phyloP scores from a whole-genome alignment of 2,888 invertebrate species.

The Eudemis profundana region DNA sequence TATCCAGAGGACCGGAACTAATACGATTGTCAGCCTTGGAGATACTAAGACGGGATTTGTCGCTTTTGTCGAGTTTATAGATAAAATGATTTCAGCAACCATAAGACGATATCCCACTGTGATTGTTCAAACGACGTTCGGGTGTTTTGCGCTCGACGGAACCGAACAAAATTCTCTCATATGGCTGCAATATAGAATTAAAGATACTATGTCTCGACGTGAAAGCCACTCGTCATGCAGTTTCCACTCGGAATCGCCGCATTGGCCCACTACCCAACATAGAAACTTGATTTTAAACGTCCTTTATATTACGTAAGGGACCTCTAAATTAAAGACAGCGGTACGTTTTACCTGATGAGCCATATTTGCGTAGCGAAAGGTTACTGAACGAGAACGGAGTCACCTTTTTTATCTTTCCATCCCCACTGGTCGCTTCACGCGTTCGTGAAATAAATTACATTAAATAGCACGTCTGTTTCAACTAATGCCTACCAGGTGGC shows the following conservation, averaged over 20 bases:
- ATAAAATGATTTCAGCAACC: slow-evolving; percentile 19
- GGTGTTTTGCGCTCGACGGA: slow-evolving; percentile 5
- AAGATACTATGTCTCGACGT: background rate
- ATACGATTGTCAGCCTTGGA: slow-evolving; percentile 36
- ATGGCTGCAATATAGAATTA: background rate
- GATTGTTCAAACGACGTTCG: background rate
- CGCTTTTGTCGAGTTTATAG: slow-evolving; percentile 29
- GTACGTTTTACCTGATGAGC: slow-evolving; percentile 22
- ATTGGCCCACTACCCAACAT: slow-evolving; percentile 19
- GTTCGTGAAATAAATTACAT: slow-evolving; percentile 19
- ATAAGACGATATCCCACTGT: slow-evolving; percentile 3
- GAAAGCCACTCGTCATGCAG: slow-evolving; percentile 20
- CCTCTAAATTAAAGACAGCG: slow-evolving; percentile 15
- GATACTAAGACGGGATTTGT: slow-evolving; percentile 32
- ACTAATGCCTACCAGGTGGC: slow-evolving; percentile 5
- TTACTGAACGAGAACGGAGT: slow-evolving; percentile 6
- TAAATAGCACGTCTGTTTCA: slow-evolving; percentile 2
- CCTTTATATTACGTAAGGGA: slow-evolving; percentile 31
- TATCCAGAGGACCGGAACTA: slow-evolving; percentile 22
- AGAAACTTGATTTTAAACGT: slow-evolving; percentile 32
- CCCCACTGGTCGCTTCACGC: background rate
- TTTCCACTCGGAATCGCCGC: slow-evolving; percentile 10
- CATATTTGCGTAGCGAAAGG: slow-evolving; percentile 32
- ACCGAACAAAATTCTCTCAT: background rate
- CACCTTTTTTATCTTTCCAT: slow-evolving; percentile 13